Conservation (phyloP, 2,113 vertebrate genomes). For the Mobula birostris region DNA sequence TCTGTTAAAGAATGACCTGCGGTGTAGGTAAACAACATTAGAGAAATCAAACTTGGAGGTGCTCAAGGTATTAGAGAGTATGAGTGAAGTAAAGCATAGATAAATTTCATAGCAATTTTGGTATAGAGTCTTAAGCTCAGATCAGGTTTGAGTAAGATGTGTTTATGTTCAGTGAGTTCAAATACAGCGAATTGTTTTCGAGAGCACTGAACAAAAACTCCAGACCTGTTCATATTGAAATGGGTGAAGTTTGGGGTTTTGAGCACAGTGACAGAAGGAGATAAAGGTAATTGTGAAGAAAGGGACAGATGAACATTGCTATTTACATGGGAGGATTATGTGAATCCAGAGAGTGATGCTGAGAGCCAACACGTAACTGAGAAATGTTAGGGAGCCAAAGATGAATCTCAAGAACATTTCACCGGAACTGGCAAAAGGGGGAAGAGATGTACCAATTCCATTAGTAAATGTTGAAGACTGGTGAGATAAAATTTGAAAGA, state of each 20-base stretch:
- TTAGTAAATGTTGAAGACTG: background rate
- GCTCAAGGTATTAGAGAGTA: background rate
- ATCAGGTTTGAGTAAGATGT: background rate
- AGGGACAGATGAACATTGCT: background rate
- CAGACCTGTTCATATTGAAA: background rate
- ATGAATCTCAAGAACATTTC: background rate
- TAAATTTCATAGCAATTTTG: background rate
- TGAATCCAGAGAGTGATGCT: background rate
- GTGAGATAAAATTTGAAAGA: conserved; percentile 45
- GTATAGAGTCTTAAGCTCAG: background rate
- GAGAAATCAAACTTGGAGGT: background rate
- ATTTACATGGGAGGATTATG: background rate
- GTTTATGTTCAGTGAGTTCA: background rate
- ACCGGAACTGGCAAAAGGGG: background rate
- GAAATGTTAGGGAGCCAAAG: background rate
- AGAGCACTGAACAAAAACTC: background rate
- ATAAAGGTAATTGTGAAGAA: background rate
- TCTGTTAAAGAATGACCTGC: background rate
- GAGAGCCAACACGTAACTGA: background rate
- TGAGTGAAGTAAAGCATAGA: background rate
- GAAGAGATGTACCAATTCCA: background rate
- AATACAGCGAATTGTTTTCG: background rate
- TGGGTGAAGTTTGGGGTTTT: background rate
- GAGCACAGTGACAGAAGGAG: background rate
- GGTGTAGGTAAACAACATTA: background rate